Conservation (phyloP, 92 coral and sea anemone species). For the Parazoanthus darwini region DNA sequence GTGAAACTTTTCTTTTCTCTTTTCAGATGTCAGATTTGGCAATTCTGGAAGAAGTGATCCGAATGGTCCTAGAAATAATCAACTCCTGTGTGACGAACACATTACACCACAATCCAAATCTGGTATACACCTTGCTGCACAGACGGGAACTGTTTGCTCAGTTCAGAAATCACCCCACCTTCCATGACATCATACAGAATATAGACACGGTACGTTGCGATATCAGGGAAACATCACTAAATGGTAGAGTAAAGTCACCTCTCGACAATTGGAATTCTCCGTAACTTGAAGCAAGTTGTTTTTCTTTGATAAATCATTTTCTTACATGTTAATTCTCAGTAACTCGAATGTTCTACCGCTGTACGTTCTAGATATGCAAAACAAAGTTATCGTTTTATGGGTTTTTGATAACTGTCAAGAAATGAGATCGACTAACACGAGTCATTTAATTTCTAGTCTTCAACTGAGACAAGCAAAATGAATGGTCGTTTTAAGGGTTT, state of each 20-base stretch:
- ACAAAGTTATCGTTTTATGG: too few species aligned
- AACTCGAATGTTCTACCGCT: background rate
- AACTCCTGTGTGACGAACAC: conserved; percentile 99
- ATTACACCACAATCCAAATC: conserved; percentile 95
- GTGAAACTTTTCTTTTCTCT: background rate
- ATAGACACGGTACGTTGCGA: conserved; percentile 87
- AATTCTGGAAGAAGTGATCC: conserved; percentile 93
- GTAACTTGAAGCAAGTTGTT: background rate
- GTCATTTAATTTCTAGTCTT: too few species aligned
- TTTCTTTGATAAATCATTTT: background rate
- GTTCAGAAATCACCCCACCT: conserved; percentile 93
- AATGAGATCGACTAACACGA: too few species aligned
- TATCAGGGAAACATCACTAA: background rate
- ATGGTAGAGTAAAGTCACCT: background rate
- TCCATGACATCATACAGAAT: conserved; percentile 96
- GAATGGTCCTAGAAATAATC: conserved; percentile 96
- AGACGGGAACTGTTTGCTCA: conserved; percentile 96
- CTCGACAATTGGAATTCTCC: background rate
- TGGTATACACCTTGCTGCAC: conserved; percentile 94
- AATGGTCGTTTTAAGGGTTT: too few species aligned
- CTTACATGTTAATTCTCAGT: background rate
- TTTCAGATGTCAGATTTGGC: conserved; percentile 90
- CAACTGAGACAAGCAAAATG: too few species aligned
- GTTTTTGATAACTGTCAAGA: too few species aligned
- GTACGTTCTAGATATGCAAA: too few species aligned